phyloP scores from a whole-genome alignment of 2,113 vertebrate species.

The Phainopepla nitens region DNA sequence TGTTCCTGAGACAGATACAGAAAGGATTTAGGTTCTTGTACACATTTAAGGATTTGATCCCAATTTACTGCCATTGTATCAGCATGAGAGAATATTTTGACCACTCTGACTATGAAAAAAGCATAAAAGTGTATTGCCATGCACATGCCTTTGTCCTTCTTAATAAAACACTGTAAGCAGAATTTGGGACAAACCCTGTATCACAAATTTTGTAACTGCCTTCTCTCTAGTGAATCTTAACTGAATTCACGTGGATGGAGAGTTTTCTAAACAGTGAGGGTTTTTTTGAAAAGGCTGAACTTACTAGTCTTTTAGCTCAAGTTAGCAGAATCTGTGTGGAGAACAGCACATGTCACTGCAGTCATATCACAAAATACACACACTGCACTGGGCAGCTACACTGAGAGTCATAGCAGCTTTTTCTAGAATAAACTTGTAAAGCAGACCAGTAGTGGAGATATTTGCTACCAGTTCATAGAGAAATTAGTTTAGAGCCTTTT shows the following conservation, averaged over 20 bases:
- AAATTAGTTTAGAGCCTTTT: constrained; percentile 23
- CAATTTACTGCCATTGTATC: background rate
- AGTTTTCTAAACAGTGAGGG: constrained; percentile 38
- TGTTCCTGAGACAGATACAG: background rate
- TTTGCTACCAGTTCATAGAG: constrained; percentile 23
- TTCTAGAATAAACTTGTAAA: background rate
- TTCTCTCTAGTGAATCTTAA: constrained; percentile 43
- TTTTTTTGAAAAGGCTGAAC: constrained; percentile 53
- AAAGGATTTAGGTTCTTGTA: background rate
- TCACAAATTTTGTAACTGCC: constrained; percentile 31
- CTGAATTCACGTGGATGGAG: constrained; percentile 41
- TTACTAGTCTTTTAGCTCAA: background rate
- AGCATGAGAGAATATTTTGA: background rate
- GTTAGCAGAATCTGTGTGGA: background rate
- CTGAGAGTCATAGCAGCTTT: background rate
- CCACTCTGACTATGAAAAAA: background rate
- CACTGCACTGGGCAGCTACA: background rate
- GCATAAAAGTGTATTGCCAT: background rate
- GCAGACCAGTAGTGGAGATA: constrained; percentile 21
- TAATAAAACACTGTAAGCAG: background rate
- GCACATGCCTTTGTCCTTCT: background rate
- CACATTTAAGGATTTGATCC: background rate
- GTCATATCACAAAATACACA: background rate
- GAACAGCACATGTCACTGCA: background rate
- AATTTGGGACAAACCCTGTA: background rate